These are phyloP conservation scores for Drosophila monieri DNA, from an alignment of 2,888 invertebrate genomes.

Conservation along the genomic window DNA sequence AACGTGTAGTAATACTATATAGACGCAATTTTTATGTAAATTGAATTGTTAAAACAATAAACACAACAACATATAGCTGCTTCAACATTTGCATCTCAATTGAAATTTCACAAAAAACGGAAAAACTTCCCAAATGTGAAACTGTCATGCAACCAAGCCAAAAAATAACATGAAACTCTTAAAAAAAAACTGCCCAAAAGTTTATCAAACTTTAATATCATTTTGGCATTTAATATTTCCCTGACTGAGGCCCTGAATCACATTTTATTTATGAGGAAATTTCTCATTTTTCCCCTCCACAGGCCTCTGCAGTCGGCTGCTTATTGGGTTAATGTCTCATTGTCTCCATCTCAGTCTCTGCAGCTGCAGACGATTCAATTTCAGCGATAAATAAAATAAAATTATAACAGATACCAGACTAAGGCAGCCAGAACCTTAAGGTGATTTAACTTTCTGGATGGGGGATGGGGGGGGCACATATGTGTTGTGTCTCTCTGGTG, in stretches of 20 bases:
- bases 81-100: conserved; percentile 68
- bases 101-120: conserved; percentile 25
- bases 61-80: conserved; percentile 40
- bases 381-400: conserved; percentile 75
- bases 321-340: conserved; percentile 78
- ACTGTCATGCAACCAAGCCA: conserved; percentile 41
- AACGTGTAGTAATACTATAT: conserved; percentile 4
- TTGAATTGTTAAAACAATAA: conserved; percentile 66
- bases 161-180: not conserved
- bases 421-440: conserved; percentile 26
- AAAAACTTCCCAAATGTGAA: conserved; percentile 63
- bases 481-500: conserved; percentile 29
- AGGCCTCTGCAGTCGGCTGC: no score
- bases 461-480: no score
- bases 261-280: conserved; percentile 46
- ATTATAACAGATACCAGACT: conserved; percentile 66
- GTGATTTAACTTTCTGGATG: conserved; percentile 22
- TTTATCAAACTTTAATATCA: no score
- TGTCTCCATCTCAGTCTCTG: conserved; percentile 43
- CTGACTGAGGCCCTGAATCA: not conserved
- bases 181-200: not conserved
- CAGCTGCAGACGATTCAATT: conserved; percentile 70
- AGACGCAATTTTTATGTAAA: conserved; percentile 66
- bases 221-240: no score
- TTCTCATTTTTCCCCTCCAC: conserved; percentile 36